Percentiles rank a stretch among this genome's conserved stretches.
phyloP scores from a whole-genome alignment of 2,113 vertebrate genomes.

The Tupaia tana region DNA sequence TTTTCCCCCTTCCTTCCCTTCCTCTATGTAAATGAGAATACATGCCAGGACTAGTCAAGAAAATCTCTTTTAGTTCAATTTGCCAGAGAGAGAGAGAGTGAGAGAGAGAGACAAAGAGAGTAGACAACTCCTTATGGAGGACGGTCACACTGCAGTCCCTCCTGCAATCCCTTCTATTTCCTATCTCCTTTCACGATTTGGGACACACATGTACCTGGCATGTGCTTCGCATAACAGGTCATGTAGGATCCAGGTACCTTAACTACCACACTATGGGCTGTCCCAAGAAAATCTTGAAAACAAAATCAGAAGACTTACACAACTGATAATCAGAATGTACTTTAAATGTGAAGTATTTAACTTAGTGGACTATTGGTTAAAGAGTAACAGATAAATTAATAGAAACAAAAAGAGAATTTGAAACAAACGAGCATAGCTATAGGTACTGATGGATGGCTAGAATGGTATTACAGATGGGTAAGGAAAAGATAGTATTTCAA shows the following conservation, averaged over 20 bases:
- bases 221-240: no score
- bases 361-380: background rate
- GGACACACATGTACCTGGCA: no score
- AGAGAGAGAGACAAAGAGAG: no score
- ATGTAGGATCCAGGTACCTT: no score
- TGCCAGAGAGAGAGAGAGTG: no score
- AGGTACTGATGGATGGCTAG: background rate
- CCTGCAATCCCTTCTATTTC: no score
- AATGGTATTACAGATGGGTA: background rate
- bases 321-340: background rate
- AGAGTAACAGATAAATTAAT: background rate
- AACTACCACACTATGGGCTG: no score
- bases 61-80: background rate
- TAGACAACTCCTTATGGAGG: no score
- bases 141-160: no score
- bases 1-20: no score
- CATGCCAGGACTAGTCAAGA: background rate
- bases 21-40: background rate
- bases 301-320: background rate
- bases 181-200: no score
- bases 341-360: background rate
- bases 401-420: background rate
- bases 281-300: conserved; percentile 25
- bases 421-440: background rate
- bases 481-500: background rate